Evolutionary conservation across 2,113 vertebrate species (phyloP).

Genomic region (Rhea americana): DNA sequence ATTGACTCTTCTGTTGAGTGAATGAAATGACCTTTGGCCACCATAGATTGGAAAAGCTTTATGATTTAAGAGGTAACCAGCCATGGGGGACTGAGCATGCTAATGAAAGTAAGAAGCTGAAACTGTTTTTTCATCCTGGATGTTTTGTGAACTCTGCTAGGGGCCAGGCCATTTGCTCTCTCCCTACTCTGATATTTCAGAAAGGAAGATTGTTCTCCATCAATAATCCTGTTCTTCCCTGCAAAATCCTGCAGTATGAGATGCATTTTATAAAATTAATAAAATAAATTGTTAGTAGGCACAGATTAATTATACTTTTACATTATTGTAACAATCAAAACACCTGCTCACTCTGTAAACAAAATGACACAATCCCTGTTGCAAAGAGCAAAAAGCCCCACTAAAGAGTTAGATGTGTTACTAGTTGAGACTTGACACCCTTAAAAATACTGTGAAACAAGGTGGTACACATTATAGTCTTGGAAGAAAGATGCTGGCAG

Average conservation of each 20-base stretch:
- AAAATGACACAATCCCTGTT: not conserved
- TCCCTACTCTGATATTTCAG: not conserved
- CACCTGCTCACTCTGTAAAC: not conserved
- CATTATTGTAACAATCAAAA: not conserved
- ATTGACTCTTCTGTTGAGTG: not conserved
- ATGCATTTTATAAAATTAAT: not conserved
- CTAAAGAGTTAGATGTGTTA: not conserved
- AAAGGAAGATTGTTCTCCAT: not conserved
- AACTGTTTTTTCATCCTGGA: not conserved
- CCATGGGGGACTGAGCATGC: not conserved
- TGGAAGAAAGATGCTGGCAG: not conserved
- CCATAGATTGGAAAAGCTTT: not conserved
- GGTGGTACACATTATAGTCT: not conserved
- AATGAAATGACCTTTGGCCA: slow-evolving; percentile 5
- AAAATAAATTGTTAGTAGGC: not conserved
- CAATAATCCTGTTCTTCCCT: not conserved
- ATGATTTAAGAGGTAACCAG: not conserved
- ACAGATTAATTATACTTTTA: not conserved
- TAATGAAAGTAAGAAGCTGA: rapidly evolving
- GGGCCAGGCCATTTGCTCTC: not conserved
- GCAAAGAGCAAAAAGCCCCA: not conserved
- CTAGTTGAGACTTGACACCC: not conserved
- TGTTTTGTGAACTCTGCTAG: not conserved
- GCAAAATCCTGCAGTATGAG: not conserved
- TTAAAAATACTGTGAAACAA: not conserved